Evolutionary conservation across 2,888 invertebrate species (phyloP).

Genomic region (Nephrotoma flavescens): DNA sequence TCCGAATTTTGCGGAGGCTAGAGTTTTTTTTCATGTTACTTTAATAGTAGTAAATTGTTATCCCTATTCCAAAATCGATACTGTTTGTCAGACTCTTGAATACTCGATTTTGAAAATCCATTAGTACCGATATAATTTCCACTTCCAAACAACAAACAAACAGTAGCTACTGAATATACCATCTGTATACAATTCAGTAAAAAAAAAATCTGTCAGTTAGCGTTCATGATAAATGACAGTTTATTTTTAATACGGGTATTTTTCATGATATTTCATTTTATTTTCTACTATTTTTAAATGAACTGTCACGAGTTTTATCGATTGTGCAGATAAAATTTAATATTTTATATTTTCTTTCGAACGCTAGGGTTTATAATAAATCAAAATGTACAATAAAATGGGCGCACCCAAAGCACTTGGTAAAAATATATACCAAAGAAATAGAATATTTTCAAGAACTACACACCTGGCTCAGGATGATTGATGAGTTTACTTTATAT

Average conservation of each 20-base stretch:
- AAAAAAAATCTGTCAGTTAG: background rate
- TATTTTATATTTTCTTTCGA: background rate
- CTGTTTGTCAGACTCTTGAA: background rate
- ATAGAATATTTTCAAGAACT: too few relatives aligned
- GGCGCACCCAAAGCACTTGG: background rate
- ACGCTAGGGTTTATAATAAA: background rate
- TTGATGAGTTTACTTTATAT: background rate
- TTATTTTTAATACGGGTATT: background rate
- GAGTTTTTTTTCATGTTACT: background rate
- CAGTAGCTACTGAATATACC: background rate
- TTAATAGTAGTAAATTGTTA: background rate
- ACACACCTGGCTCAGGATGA: background rate
- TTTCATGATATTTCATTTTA: background rate
- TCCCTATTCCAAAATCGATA: background rate
- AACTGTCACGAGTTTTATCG: background rate
- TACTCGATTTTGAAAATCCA: background rate
- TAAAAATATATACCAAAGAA: too few relatives aligned
- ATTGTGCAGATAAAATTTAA: background rate
- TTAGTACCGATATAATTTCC: background rate
- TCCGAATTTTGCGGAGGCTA: background rate
- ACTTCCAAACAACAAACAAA: background rate
- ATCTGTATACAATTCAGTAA: background rate
- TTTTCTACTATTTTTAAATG: background rate
- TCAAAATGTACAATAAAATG: background rate
- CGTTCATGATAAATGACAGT: background rate